Conservation (phyloP, 2,113 vertebrate genomes). For the Quiscalus mexicanus region DNA sequence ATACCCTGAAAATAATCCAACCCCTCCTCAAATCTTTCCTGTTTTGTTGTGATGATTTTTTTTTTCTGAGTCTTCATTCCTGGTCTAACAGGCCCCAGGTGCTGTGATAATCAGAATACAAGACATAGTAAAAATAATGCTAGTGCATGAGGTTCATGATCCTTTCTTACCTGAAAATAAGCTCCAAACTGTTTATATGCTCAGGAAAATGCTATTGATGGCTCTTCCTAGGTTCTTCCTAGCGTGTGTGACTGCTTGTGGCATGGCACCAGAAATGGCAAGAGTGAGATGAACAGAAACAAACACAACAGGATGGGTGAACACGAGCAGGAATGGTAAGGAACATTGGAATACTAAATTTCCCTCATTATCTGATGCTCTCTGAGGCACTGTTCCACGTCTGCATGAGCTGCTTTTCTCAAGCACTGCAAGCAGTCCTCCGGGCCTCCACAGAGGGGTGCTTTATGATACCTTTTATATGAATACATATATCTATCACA, state of each 20-base stretch:
- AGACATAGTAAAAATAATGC: background rate
- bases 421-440: background rate
- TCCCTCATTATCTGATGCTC: background rate
- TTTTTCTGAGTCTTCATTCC: background rate
- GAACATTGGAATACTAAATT: background rate
- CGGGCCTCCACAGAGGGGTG: background rate
- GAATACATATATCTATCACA: background rate
- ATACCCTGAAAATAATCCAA: background rate
- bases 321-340: background rate
- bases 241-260: background rate
- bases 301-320: background rate
- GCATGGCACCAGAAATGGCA: background rate
- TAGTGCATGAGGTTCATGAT: background rate
- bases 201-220: background rate
- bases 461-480: background rate
- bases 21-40: fast-evolving
- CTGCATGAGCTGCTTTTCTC: background rate
- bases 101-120: background rate
- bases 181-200: background rate
- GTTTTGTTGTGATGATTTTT: background rate
- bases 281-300: background rate
- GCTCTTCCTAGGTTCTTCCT: background rate
- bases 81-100: background rate
- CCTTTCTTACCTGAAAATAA: background rate
- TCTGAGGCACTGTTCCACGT: background rate